These are phyloP conservation scores for Petroica traversi DNA, from an alignment of 2,113 vertebrate genomes.

Conservation along the genomic window DNA sequence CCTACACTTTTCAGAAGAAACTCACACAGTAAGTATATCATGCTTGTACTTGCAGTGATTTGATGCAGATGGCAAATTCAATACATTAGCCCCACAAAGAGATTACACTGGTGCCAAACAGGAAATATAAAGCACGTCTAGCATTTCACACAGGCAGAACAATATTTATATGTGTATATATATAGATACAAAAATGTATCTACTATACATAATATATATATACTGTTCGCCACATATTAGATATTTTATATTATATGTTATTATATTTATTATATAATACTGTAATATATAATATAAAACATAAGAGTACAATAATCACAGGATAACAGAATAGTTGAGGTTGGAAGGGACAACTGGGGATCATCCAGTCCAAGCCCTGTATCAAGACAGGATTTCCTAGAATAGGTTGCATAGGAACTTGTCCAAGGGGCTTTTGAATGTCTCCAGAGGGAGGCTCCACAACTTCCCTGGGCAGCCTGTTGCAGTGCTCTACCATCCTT, in stretches of 20 bases:
- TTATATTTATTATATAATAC: neutral
- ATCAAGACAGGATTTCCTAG: neutral
- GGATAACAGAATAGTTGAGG: neutral
- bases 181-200: neutral
- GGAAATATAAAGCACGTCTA: rapidly evolving
- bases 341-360: neutral
- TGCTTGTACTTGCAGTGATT: neutral
- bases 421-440: neutral
- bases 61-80: neutral
- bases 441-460: neutral
- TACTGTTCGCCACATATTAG: neutral
- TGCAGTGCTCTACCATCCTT: neutral
- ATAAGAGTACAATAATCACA: neutral
- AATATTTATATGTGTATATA: too few relatives aligned
- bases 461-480: neutral
- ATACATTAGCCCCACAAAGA: neutral
- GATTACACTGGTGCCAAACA: neutral
- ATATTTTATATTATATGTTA: too few relatives aligned
- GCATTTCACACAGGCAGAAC: neutral
- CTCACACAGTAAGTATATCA: neutral
- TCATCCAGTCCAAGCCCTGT: neutral
- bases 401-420: neutral
- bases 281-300: neutral
- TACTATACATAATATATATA: too few relatives aligned
- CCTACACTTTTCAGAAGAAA: neutral